Percentiles rank a stretch among this genome's conserved stretches.
These are phyloP conservation scores for Chironomus tepperi DNA, from an alignment of 1,140 invertebrate genomes.

Conservation along the genomic window DNA sequence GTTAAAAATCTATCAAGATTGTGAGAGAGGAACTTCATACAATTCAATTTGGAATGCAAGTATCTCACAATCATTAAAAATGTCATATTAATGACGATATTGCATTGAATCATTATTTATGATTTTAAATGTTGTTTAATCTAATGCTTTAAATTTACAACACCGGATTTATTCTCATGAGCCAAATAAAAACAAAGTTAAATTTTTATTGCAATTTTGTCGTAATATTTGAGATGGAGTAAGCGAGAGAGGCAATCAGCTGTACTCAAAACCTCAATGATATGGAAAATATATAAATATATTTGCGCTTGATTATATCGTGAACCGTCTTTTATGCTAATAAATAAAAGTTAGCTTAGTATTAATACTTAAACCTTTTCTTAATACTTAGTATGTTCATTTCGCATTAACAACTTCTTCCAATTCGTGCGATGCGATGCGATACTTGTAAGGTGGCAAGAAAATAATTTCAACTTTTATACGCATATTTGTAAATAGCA, in stretches of 20 bases:
- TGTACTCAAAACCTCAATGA: neutral
- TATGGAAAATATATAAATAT: neutral
- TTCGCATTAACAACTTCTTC: neutral
- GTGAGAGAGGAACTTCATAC: neutral
- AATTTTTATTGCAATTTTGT: neutral
- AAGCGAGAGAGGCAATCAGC: neutral
- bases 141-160: neutral
- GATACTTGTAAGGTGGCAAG: neutral
- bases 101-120: conserved; percentile 2
- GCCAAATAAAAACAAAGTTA: neutral
- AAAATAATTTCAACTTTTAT: too few species aligned
- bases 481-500: neutral
- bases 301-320: neutral
- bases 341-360: neutral
- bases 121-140: neutral
- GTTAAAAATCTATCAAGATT: too few species aligned
- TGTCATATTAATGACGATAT: neutral
- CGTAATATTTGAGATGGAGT: neutral
- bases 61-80: neutral
- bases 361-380: too few species aligned
- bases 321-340: conserved; percentile 2
- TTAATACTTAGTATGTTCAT: neutral
- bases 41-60: neutral
- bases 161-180: neutral
- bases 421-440: neutral